Evolutionary conservation across 23 tunicate species (phyloP), one percentile per base, ranked within the genome.

Genomic region (Styela plicata): DNA sequence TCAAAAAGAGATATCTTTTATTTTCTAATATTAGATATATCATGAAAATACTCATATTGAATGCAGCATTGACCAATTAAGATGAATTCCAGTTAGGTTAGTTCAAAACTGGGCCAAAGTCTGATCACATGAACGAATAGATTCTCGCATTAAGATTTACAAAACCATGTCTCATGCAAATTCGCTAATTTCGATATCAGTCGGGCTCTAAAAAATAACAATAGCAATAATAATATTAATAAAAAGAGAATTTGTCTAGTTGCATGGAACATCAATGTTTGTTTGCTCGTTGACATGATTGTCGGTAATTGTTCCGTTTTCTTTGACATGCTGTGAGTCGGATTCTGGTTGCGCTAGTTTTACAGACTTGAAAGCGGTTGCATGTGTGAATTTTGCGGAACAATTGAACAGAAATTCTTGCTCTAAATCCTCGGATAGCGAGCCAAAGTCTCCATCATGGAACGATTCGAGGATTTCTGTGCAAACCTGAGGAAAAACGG

Each of bases 251-350:
- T 66, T 66, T 3, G 29, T 22, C 37, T 71, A 71, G 37, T 71
- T 71, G 37, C 77, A 71, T 32, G 77, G 36, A 27, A 71, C 77
- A 22, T 34, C 37, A 17, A 71, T 32, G 77, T 71, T 29, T 21
- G 24, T 71, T 71, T 71, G 81, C 81, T 76, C 81, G n/a, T 76
- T 57, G 64, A 76, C 37, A 24, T 76, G 81, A 44, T 76, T 25
- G 33, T 76, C 81, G 28, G 81, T 36, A 53, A 37, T 36, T 5
- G 81, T 44, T 0, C 81, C 81, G 81, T 76, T 76, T 25, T 76
- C 81, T 13, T 10, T 66, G 1, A 24, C 66, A 19, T 36, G 81
- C 25, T 76, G 28, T 22, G 77, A 19, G 24, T 71, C 77, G 77
- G 77, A 34, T 21, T 33, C 77, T 20, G 77, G 34, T 2, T 13